Evolutionary conservation across 2,888 invertebrate genomes (phyloP), one percentile per base, ranked within the genome.

Genomic region (Chromoteleia sp.): DNA sequence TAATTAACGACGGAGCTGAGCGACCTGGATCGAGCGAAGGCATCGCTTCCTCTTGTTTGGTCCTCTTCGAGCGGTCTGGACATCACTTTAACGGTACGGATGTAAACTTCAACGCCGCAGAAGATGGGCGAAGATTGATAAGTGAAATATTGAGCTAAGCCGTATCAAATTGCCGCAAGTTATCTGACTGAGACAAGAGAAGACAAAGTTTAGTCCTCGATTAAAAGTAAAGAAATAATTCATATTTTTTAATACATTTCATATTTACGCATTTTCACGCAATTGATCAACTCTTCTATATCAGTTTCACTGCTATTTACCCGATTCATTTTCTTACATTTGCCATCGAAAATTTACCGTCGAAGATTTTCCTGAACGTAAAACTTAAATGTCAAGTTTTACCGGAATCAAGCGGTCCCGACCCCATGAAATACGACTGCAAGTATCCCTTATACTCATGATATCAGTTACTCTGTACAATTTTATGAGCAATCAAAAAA

Each of bases 1-100:
- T 89, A 90, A 90, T 90, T 90, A 90, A 90, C 88, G 87, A 85
- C 85, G 85, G 85, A 85, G 50, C 81, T 84, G 84, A 81, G 70
- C 87, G 87, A 88, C 88, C 88, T 87, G 86, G 84, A 88, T 89
- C 87, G 86, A 76, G 82, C 58, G 82, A 87, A 84, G 83, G 81
- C 84, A 86, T 87, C 86, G 84, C 85, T 85, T 85, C 86, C 85
- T 86, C 79, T 81, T 86, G 81, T 82, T 73, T 78, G 63, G 83
- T 71, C 81, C 82, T 83, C 81, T 73, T 75, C 59, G 50, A 70
- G 74, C 56, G 58, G 54, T 77, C 39, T 63, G 81, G 82, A 86
- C 85, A 85, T 84, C 84, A 86, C 81, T 84, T 83, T 87, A 88
- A 88, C 86, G 86, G 86, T 84, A 76, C 73, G 70, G 58, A 78